phyloP scores from a whole-genome alignment of 1,140 invertebrate species.

The Pomacea maculata region DNA sequence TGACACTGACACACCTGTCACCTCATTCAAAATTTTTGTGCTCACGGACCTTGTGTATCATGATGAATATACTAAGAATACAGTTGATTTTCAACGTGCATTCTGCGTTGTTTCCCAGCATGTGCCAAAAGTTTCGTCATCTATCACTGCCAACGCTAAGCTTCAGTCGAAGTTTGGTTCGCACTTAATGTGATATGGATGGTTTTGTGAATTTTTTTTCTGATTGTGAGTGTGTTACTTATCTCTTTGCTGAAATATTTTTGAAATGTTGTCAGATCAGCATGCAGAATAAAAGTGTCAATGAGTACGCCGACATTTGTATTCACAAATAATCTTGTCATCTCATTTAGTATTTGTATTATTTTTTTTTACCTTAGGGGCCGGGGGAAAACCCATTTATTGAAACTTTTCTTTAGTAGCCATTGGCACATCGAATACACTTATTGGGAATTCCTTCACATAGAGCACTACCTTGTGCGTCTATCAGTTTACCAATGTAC shows the following conservation, averaged over 20 bases:
- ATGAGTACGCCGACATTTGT: neutral
- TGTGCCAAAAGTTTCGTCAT: neutral
- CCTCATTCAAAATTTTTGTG: neutral
- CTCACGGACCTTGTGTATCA: neutral
- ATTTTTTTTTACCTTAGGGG: neutral
- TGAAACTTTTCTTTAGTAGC: neutral
- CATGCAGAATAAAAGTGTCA: neutral
- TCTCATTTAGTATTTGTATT: neutral
- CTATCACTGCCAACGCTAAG: conserved; percentile 12
- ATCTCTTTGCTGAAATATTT: neutral
- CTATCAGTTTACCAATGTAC: too few species aligned
- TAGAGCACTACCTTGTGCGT: too few species aligned
- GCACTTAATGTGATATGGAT: conserved; percentile 9
- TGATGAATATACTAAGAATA: neutral
- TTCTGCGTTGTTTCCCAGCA: neutral
- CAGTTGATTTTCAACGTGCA: neutral
- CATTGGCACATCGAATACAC: too few species aligned
- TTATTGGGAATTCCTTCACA: too few species aligned
- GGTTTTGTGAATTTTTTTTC: conserved; percentile 2
- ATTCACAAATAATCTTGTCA: neutral
- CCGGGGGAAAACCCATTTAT: neutral
- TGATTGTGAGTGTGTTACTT: conserved; percentile 11
- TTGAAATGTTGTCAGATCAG: neutral
- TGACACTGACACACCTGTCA: too few species aligned
- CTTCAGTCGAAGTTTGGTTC: neutral